Conservation (phyloP, 2,888 invertebrate species). For the Sminthurinus aureus region DNA sequence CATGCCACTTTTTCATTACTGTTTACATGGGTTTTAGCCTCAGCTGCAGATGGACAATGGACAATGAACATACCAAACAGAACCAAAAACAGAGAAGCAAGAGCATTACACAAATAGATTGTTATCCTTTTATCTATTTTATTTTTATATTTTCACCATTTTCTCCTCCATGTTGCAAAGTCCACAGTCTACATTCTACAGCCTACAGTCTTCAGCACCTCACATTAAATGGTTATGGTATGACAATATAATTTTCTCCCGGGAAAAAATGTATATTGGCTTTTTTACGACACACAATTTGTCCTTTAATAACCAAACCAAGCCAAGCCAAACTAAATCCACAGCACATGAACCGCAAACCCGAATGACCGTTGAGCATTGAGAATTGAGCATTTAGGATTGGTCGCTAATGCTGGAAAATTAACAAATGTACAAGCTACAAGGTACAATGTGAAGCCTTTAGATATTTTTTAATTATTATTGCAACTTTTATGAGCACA, state of each 20-base stretch:
- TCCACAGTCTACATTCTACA: too few relatives aligned
- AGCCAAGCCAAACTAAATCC: too few relatives aligned
- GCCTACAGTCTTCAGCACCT: neutral
- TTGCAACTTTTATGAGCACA: neutral
- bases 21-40: neutral
- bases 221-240: neutral
- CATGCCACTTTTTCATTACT: neutral
- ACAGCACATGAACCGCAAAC: too few relatives aligned
- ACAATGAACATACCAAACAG: neutral
- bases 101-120: neutral
- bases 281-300: neutral
- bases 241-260: neutral
- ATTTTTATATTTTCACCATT: neutral
- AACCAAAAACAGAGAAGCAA: too few relatives aligned
- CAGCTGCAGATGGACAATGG: neutral
- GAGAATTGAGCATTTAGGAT: too few relatives aligned
- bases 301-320: neutral
- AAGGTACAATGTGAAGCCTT: too few relatives aligned
- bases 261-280: neutral
- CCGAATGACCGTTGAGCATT: too few relatives aligned
- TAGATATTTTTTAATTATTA: neutral
- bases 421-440: too few relatives aligned
- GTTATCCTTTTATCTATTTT: neutral
- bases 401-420: neutral
- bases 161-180: neutral